A percentile compares a stretch with the other conserved stretches of the same genome.
Conservation (phyloP, 2,888 invertebrate genomes). For the Macaria liturata region DNA sequence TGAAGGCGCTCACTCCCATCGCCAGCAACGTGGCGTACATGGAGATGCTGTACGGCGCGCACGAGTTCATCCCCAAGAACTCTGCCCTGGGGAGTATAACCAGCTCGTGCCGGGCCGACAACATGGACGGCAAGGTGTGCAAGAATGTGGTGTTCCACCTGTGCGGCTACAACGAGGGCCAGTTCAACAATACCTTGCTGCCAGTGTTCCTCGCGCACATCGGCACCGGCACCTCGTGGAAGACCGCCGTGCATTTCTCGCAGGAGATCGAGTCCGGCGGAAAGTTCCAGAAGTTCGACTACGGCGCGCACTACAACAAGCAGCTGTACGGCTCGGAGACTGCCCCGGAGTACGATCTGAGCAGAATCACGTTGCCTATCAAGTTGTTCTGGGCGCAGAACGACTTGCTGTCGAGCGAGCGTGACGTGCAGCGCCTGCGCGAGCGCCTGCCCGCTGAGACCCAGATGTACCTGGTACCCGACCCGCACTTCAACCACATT, state of each 20-base stretch:
- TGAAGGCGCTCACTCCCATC: constrained; percentile 86
- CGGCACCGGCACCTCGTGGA: constrained; percentile 90
- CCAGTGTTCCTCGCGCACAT: constrained; percentile 87
- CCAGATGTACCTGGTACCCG: constrained; percentile 81
- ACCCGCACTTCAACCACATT: constrained; percentile 87
- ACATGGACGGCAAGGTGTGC: constrained; percentile 84
- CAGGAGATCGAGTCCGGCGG: constrained; percentile 81
- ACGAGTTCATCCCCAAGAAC: constrained; percentile 88
- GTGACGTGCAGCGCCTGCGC: constrained; percentile 82
- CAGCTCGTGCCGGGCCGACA: constrained; percentile 79
- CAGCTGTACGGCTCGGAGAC: constrained; percentile 77
- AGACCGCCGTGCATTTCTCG: constrained; percentile 87
- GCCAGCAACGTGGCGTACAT: constrained; percentile 84
- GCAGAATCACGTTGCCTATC: constrained; percentile 83
- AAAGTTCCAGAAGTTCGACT: constrained; percentile 87
- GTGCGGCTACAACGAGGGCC: constrained; percentile 87
- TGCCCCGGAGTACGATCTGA: constrained; percentile 86
- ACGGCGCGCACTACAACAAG: constrained; percentile 83
- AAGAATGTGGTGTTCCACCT: constrained; percentile 88
- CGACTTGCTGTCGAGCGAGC: constrained; percentile 87
- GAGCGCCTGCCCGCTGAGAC: constrained; percentile 70
- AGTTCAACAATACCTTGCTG: constrained; percentile 87
- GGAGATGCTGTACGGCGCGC: constrained; percentile 84
- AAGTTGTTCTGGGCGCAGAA: constrained; percentile 87
- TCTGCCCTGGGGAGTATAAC: constrained; percentile 82